Evolutionary conservation across 2,888 invertebrate species (phyloP).

Genomic region (Hetaerina titia): DNA sequence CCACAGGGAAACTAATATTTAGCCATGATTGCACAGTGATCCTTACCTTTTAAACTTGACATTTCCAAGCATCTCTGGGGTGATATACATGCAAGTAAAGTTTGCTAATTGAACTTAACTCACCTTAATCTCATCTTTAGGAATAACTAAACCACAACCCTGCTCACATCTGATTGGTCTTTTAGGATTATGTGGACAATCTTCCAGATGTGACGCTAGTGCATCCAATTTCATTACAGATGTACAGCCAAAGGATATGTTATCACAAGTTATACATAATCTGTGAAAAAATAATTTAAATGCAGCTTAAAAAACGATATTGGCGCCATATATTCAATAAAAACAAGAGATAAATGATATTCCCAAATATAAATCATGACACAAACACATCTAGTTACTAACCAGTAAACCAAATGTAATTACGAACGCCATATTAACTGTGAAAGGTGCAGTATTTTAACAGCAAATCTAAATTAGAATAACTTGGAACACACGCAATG

Average conservation of each 20-base stretch:
- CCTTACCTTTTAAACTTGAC: no score
- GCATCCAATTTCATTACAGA: slow-evolving; percentile 92
- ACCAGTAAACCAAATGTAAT: no score
- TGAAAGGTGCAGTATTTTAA: no score
- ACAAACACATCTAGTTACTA: no score
- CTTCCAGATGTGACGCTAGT: slow-evolving; percentile 90
- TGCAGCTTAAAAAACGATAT: neutral
- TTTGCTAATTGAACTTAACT: slow-evolving; percentile 60
- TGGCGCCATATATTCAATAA: neutral
- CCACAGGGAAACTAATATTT: no score
- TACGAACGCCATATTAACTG: no score
- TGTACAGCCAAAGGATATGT: slow-evolving; percentile 91
- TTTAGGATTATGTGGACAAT: slow-evolving; percentile 97
- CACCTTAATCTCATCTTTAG: slow-evolving; percentile 93
- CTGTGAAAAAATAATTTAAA: slow-evolving; percentile 77
- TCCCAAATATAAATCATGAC: no score
- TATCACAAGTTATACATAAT: slow-evolving; percentile 94
- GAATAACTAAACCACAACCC: slow-evolving; percentile 95
- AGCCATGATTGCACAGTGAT: no score
- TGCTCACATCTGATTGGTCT: slow-evolving; percentile 95
- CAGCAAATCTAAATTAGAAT: no score
- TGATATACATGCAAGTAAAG: neutral
- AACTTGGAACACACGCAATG: no score
- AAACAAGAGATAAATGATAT: no score
- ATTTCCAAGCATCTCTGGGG: no score